Base-by-base conservation (phyloP, 1,140 invertebrate genomes). In the Drosophila teissieri region DNA sequence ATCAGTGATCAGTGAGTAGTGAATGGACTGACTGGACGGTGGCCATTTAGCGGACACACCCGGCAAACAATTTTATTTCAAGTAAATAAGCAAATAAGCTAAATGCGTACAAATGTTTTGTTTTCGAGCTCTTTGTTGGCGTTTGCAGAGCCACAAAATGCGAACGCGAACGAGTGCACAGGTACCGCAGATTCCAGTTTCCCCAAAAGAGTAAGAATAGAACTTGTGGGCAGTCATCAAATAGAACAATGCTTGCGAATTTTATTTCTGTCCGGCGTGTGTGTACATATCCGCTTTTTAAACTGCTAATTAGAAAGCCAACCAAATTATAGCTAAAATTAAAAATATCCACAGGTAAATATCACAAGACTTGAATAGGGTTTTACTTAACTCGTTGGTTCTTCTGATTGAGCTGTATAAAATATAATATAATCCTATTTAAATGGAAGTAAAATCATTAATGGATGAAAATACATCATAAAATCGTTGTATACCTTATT, bases 21-120 rank as follows among this genome's bases (percentile, higher is more conserved):
- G 19, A 19, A 19, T 19, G 19, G 19, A 19, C 19, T 60, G n/a
- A n/a, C 67, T 60, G 83, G 83, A 86, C 83, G 67, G 83, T 86
- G 83, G 83, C 83, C 75, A 89, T 86, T 86, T 88, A 86, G 84
- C 67, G 57, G 72, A 80, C 83, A 89, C 83, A 86, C 83, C 67
- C 84, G 88, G 84, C 80, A 86, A 86, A 86, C 83, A 86, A 52
- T 83, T 89, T 86, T 80, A 83, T 86, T 82, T 82, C 55, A 63
- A 83, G 83, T 76, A 81, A 88, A 88, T 79, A 86, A 75, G 69
- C 69, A 86, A 78, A 82, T 83, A 81, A 78, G 74, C 74, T 81
- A 74, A 85, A 57, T 86, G 68, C 72, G 52, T 68, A 82, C 61
- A 79, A 72, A 72, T 78, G 67, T 70, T 85, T 85, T 69, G 55